Conservation (phyloP, 2,797 vertebrate genomes). For the Coluber constrictor region DNA sequence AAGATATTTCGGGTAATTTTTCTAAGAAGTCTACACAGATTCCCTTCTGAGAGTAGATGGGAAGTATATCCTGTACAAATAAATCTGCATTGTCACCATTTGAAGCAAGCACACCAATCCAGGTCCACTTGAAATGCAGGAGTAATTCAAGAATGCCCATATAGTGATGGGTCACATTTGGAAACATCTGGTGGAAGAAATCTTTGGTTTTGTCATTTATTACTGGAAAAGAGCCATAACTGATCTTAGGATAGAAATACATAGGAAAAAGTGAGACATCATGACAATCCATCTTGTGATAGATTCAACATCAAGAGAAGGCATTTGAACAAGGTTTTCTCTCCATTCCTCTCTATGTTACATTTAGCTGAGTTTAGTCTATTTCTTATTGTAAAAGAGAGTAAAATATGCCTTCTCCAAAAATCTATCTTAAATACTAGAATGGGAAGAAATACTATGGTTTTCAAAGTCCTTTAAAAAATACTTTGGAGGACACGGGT, state of each 20-base stretch:
- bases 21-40: neutral
- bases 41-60: neutral
- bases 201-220: neutral
- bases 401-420: neutral
- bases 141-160: neutral
- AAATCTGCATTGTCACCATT: neutral
- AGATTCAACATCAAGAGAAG: neutral
- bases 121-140: neutral
- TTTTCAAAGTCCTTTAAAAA: too few species aligned
- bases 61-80: neutral
- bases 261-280: neutral
- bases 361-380: neutral
- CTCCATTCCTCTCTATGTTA: neutral
- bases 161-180: neutral
- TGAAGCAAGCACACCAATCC: neutral
- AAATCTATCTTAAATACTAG: neutral
- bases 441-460: neutral
- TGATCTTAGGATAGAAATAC: neutral
- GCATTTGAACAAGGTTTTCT: neutral
- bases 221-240: neutral
- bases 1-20: neutral
- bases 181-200: neutral
- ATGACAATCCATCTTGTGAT: neutral
- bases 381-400: neutral
- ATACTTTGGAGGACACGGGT: neutral